Conservation (phyloP, 2,888 invertebrate species). For the Alitta virens region DNA sequence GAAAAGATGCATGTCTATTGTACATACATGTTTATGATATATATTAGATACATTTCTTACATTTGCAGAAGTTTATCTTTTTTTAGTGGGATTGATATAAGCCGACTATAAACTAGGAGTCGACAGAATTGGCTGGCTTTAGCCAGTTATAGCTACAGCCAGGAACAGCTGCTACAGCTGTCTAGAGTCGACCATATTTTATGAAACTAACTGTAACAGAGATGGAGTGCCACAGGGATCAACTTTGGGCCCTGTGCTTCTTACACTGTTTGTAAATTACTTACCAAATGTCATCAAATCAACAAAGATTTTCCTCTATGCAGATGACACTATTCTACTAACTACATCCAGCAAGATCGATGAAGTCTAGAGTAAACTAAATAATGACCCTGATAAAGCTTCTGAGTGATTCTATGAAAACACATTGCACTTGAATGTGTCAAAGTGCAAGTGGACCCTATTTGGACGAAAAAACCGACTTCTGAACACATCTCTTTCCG, state of each 20-base stretch:
- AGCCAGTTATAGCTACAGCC: too few relatives aligned
- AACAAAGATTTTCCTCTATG: not conserved
- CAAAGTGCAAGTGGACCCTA: not conserved
- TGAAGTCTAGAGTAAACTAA: not conserved
- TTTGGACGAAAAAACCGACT: not conserved
- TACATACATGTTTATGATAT: too few relatives aligned
- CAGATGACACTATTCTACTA: not conserved
- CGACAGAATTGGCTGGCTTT: too few relatives aligned
- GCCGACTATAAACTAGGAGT: too few relatives aligned
- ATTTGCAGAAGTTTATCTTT: not conserved
- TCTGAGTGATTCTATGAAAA: not conserved
- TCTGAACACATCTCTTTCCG: too few relatives aligned
- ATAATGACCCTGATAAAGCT: not conserved
- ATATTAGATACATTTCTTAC: too few relatives aligned
- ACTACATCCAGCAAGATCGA: not conserved
- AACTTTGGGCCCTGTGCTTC: not conserved
- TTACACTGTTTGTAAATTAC: not conserved
- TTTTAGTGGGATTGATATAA: too few relatives aligned
- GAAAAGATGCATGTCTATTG: too few relatives aligned
- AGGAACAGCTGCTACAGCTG: too few relatives aligned
- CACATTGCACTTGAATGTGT: not conserved
- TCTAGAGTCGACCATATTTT: too few relatives aligned
- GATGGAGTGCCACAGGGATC: not conserved
- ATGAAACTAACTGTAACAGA: too few relatives aligned
- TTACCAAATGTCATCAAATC: not conserved